Percentiles rank a stretch among this genome's conserved stretches.
phyloP scores from a whole-genome alignment of 2,797 vertebrate genomes.

The Poecilia gillii region DNA sequence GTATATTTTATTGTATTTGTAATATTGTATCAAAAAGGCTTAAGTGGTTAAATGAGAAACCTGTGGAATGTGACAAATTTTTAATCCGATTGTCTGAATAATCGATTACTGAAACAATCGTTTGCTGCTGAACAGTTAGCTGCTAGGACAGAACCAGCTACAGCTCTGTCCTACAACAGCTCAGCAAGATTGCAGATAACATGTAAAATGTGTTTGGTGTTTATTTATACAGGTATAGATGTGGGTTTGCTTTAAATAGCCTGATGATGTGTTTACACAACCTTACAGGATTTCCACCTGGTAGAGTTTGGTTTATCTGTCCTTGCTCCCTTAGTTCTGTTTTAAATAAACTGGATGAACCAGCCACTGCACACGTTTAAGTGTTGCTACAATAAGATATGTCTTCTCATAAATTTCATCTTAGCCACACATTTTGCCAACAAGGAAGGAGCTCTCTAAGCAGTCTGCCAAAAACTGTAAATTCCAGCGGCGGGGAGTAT shows the following conservation, averaged over 20 bases:
- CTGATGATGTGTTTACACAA: conserved; percentile 10
- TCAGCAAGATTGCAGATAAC: neutral
- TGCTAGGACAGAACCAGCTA: neutral
- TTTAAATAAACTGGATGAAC: conserved; percentile 8
- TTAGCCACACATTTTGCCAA: neutral
- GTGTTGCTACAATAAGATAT: neutral
- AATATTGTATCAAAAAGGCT: no score
- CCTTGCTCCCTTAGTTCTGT: conserved; percentile 8
- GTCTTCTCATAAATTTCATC: neutral
- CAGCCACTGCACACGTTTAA: neutral
- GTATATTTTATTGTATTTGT: no score
- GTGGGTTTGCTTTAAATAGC: neutral
- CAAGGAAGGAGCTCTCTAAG: neutral
- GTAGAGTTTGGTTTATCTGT: conserved; percentile 18
- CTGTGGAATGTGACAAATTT: no score
- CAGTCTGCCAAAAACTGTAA: neutral
- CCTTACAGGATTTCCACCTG: conserved; percentile 22
- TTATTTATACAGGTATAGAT: neutral
- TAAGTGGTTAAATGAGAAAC: no score
- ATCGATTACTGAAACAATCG: no score
- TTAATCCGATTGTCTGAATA: no score
- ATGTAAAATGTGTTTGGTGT: neutral
- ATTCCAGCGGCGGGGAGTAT: neutral
- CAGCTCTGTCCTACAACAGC: no score
- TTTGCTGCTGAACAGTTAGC: no score